phyloP scores from a whole-genome alignment of 2,888 invertebrate species.

The Sisyra terminalis region DNA sequence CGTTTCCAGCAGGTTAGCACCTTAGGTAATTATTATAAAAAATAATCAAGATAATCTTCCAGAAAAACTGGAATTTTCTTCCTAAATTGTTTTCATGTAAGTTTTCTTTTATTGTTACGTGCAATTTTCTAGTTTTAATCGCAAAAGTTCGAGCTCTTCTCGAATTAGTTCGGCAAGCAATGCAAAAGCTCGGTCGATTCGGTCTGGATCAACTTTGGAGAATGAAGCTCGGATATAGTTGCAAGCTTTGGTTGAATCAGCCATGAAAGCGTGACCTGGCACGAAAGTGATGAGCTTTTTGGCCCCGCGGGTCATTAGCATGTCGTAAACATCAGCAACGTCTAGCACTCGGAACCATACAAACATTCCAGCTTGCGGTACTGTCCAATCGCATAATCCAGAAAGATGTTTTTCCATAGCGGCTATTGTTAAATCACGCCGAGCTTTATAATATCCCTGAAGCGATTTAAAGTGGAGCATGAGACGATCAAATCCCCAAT shows the following conservation, averaged over 20 bases:
- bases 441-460: slow-evolving; percentile 40
- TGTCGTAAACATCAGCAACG: slow-evolving; percentile 51
- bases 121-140: slow-evolving; percentile 24
- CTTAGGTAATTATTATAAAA: no score
- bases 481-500: slow-evolving; percentile 43
- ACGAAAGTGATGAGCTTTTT: slow-evolving; percentile 49
- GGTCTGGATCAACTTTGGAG: slow-evolving; percentile 43
- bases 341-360: slow-evolving; percentile 56
- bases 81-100: no score
- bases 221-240: slow-evolving; percentile 55
- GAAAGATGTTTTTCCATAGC: slow-evolving; percentile 40
- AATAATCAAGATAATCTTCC: no score
- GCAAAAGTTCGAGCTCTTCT: slow-evolving; percentile 33
- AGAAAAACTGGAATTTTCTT: no score
- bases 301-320: slow-evolving; percentile 53
- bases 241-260: slow-evolving; percentile 41
- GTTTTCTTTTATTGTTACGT: slow-evolving; percentile 10
- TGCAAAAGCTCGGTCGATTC: slow-evolving; percentile 44
- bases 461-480: slow-evolving; percentile 39
- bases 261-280: slow-evolving; percentile 59
- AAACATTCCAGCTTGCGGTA: slow-evolving; percentile 61
- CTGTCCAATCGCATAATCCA: slow-evolving; percentile 45
- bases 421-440: slow-evolving; percentile 41
- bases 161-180: slow-evolving; percentile 40
- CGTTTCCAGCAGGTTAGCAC: no score